A percentile compares a stretch with the other conserved stretches of the same genome.
These are phyloP conservation scores for Alcis repandata DNA, from an alignment of 2,888 invertebrate genomes.

Conservation along the genomic window DNA sequence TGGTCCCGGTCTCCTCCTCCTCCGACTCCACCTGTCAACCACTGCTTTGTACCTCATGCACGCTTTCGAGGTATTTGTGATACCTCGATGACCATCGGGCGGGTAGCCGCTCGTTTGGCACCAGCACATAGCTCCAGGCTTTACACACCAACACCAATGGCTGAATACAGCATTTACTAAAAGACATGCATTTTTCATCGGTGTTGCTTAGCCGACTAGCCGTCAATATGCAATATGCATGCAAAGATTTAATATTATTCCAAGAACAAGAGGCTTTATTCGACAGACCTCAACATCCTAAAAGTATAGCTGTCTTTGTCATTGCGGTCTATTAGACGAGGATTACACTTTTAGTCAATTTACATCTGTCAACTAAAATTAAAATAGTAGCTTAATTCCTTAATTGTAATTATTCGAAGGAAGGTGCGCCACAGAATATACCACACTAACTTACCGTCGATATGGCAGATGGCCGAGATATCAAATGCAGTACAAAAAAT, in stretches of 20 bases:
- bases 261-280: too few relatives aligned
- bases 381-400: slow-evolving; percentile 1
- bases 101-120: neutral
- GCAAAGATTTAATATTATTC: neutral
- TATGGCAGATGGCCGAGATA: slow-evolving; percentile 54
- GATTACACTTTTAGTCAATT: too few relatives aligned
- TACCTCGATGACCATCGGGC: slow-evolving; percentile 5
- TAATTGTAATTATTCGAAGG: neutral
- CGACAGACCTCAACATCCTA: too few relatives aligned
- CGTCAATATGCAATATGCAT: too few relatives aligned
- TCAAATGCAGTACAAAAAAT: slow-evolving; percentile 29
- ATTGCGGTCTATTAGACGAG: too few relatives aligned
- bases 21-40: slow-evolving; percentile 80
- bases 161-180: neutral
- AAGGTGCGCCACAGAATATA: slow-evolving; percentile 47
- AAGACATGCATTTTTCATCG: too few relatives aligned
- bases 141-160: too few relatives aligned
- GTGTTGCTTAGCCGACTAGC: neutral
- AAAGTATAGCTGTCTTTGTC: too few relatives aligned
- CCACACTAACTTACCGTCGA: slow-evolving; percentile 77
- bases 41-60: slow-evolving; percentile 35
- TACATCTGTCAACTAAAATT: too few relatives aligned
- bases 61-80: neutral
- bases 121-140: too few relatives aligned
- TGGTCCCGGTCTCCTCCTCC: slow-evolving; percentile 88